Conservation (phyloP, 2,797 vertebrate genomes). For the Spheniscus humboldti region DNA sequence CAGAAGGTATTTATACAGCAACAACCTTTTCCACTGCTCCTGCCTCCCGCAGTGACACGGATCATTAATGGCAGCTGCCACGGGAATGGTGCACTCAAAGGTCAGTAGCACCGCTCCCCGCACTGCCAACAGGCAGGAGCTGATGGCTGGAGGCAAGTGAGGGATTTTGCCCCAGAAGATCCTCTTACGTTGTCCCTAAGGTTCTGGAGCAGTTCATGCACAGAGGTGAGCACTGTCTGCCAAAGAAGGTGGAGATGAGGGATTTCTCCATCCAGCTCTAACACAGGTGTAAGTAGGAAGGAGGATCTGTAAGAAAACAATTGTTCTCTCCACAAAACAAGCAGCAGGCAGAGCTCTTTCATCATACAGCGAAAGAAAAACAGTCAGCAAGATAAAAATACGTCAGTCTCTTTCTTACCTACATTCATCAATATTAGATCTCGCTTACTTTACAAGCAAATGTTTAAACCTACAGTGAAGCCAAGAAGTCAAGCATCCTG, state of each 20-base stretch:
- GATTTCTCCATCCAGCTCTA: background rate
- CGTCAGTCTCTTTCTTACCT: background rate
- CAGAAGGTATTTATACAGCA: background rate
- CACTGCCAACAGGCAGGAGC: background rate
- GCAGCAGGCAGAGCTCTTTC: background rate
- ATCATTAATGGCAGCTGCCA: background rate
- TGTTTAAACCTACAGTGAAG: background rate
- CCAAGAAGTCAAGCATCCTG: background rate
- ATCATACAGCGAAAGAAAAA: background rate
- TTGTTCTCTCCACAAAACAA: background rate
- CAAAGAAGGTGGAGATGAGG: background rate
- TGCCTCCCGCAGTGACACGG: fast-evolving
- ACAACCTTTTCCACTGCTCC: background rate
- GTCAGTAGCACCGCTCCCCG: background rate
- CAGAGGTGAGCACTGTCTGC: background rate
- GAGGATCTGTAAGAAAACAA: background rate
- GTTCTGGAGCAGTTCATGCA: background rate
- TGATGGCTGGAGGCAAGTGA: background rate
- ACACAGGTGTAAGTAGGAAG: background rate
- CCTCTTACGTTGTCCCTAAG: background rate
- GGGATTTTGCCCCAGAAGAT: background rate
- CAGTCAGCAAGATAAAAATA: background rate
- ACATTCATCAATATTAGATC: background rate
- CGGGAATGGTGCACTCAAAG: background rate
- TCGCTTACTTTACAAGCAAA: background rate